Evolutionary conservation across 2,888 invertebrate species (phyloP), one percentile per base, ranked within the genome.

Genomic region (Crematogaster levior): DNA sequence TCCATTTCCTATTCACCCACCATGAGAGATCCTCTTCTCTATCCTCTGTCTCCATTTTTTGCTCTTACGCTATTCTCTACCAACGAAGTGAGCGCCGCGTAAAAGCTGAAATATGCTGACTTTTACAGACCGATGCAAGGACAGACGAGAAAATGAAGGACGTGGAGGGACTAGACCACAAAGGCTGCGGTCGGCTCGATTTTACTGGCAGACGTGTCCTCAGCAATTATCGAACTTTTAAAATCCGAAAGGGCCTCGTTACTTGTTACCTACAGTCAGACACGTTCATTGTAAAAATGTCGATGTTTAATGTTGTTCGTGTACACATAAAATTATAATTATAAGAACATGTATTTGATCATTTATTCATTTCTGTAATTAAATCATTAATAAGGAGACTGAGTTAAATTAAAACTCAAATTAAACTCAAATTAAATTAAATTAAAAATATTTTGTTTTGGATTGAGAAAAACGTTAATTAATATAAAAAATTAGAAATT

Each of bases 151-250:
- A 75, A 82, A 84, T 82, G 85, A 87, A 89, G 87, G 82, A 84
- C 77, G 80, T 82, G 84, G 66, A 83, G 85, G 83, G 84, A 90
- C 86, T 87, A 91, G 89, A 94, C 94, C 94, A 92, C 94, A 94
- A 93, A 92, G 93, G 92, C 93, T 94, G 93, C 86, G 94, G 94
- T 93, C 91, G 92, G 92, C 93, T 93, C 92, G 91, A 94, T 94
- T 94, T 93, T 93, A 93, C 92, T 91, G 89, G 91, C 92, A 92
- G 93, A 94, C 94, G 92, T 93, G 93, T 93, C 93, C 93, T 89
- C 93, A 90, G 92, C 93, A 94, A 94, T 94, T 94, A 94, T 91
- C 91, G 91, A 92, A 93, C 93, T 93, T 93, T 93, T 93, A 93
- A 93, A 94, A 91, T 92, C 91, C 90, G 88, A 92, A 92, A 93